Evolutionary conservation across 1,140 invertebrate genomes (phyloP), one percentile per base, ranked within the genome.

Genomic region (Ceratina calcarata): DNA sequence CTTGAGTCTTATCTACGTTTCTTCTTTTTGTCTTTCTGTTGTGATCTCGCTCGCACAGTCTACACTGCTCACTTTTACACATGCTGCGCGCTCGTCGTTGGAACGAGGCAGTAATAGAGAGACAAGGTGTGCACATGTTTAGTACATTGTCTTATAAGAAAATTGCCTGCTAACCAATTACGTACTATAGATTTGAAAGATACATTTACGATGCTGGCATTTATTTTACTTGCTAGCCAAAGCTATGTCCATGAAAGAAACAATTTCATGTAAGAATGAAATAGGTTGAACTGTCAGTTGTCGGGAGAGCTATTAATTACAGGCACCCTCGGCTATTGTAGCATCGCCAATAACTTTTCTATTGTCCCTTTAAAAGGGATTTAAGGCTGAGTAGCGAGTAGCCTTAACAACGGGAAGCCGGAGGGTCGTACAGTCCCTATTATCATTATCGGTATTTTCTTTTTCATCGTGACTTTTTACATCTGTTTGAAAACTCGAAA

Each of bases 271-370:
- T 60, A 64, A 45, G 37, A 45, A 45, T 80, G 75, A 62, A 53
- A 72, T 74, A 72, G 80, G 64, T 74, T 61, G 78, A 81, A 81
- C 83, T 65, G 84, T 80, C 84, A 82, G 77, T 66, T 60, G 58
- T 45, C 65, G 75, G 57, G 65, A 82, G 79, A 74, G 74, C 82
- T 79, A 90, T 90, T 89, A 90, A 90, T 90, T 89, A 90, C 76
- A 78, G 76, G 78, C 67, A 69, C 82, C 76, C 64, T 77, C 77
- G 49, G 77, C 69, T 45, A 86, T 87, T 81, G 78, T 81, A 60
- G 24, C 69, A 74, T 24, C 57, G 81, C 68, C 87, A 79, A 88
- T 87, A 85, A 83, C 76, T 88, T 87, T 85, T 82, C 86, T 85
- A 87, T 88, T 88, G 85, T 83, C 76, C 78, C 62, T 81, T 78